phyloP scores from a whole-genome alignment of 2,797 vertebrate genomes.

The Spinibarbus caldwelli region DNA sequence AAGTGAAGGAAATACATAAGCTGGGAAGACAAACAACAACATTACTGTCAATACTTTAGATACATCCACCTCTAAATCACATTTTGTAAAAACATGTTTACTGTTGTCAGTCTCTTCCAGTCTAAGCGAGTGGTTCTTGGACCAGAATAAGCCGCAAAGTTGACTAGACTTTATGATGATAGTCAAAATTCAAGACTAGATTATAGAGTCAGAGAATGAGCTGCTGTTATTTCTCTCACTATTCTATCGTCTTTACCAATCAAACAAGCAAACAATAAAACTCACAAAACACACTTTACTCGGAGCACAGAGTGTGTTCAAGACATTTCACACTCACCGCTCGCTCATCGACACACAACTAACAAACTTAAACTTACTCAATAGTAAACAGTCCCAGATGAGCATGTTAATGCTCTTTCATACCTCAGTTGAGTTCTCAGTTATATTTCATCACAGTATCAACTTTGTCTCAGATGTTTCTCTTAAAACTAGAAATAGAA shows the following conservation, averaged over 20 bases:
- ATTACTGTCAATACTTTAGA: too few species aligned
- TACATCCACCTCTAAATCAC: too few species aligned
- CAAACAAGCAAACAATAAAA: not conserved
- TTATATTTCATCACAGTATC: not conserved
- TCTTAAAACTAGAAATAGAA: too few species aligned
- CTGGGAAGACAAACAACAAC: too few species aligned
- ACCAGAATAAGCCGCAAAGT: not conserved
- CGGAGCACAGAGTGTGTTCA: not conserved
- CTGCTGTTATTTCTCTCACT: not conserved
- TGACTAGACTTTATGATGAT: too few species aligned
- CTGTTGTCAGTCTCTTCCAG: too few species aligned
- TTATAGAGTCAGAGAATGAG: not conserved
- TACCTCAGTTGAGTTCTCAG: not conserved
- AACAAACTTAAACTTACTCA: not conserved
- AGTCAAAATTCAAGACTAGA: not conserved
- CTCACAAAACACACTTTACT: not conserved
- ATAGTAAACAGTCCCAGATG: not conserved
- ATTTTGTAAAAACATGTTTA: too few species aligned
- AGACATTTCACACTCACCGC: constrained; percentile 1
- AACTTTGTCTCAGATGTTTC: not conserved
- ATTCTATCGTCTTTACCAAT: not conserved
- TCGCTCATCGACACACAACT: not conserved
- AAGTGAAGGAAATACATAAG: too few species aligned
- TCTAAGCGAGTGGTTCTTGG: not conserved
- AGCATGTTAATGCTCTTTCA: not conserved